phyloP scores from a whole-genome alignment of 1,140 invertebrate genomes.

The Neodiprion fabricii region DNA sequence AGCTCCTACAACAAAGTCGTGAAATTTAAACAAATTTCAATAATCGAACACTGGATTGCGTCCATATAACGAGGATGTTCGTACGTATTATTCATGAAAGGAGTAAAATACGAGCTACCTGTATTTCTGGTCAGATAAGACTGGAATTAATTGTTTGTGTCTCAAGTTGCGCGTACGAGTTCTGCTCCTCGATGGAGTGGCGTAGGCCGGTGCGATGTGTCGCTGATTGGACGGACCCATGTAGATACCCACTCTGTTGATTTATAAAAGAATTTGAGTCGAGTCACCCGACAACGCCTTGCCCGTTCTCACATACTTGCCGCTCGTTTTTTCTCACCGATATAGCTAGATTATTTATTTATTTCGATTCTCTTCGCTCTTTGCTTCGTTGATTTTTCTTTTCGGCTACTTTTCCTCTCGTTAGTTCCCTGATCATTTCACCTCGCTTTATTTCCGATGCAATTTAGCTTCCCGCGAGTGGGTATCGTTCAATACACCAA shows the following conservation, averaged over 20 bases:
- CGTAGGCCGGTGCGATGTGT: constrained; percentile 4
- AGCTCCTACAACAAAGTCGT: not conserved
- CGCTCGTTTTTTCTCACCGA: not conserved
- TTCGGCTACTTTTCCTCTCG: no score
- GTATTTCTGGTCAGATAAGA: constrained; percentile 5
- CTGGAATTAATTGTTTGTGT: constrained; percentile 7
- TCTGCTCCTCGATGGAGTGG: not conserved
- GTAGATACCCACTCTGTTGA: constrained; percentile 5
- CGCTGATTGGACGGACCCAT: constrained; percentile 3
- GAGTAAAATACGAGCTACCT: constrained; percentile 5
- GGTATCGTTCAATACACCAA: not conserved
- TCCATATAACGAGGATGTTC: not conserved
- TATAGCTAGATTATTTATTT: not conserved
- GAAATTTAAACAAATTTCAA: not conserved
- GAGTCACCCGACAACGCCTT: not conserved
- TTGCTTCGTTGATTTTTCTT: not conserved
- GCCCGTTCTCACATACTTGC: not conserved
- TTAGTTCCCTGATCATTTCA: no score
- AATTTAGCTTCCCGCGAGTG: not conserved
- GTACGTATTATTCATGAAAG: not conserved
- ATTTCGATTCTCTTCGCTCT: not conserved
- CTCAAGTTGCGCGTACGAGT: constrained; percentile 1
- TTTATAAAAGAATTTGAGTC: constrained; percentile 8
- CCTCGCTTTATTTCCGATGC: no score
- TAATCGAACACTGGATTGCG: not conserved